Evolutionary conservation across 37 sponge, comb jelly and placozoan genomes (phyloP).

Genomic region (Aphrocallistes beatrix): DNA sequence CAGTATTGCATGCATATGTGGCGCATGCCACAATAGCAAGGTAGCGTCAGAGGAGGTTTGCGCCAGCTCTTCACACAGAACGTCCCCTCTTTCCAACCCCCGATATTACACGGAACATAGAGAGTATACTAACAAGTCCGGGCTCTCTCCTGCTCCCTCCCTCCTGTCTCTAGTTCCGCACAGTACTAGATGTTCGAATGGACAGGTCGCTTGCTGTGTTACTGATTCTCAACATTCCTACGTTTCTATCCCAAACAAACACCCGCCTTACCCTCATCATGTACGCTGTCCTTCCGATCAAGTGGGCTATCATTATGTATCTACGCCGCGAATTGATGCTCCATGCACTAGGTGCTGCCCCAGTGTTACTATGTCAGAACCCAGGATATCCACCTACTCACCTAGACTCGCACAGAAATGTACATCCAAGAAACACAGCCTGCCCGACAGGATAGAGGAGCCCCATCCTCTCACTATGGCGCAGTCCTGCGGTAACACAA

Average conservation of each 20-base stretch:
- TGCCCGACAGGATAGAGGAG: conserved; percentile 11
- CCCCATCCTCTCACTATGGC: neutral
- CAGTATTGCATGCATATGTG: neutral
- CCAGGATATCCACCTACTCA: neutral
- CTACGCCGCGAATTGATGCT: neutral
- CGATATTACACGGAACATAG: no score
- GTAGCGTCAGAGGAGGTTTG: neutral
- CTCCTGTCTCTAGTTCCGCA: no score
- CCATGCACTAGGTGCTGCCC: neutral
- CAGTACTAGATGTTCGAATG: neutral
- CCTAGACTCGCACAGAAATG: neutral
- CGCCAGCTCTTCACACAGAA: neutral
- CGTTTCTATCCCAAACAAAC: neutral
- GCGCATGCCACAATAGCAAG: neutral
- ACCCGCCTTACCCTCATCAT: neutral
- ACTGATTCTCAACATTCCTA: neutral
- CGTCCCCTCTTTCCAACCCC: neutral
- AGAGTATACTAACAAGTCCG: no score
- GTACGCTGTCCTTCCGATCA: neutral
- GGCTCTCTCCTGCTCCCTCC: no score
- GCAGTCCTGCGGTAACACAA: no score
- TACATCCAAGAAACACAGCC: neutral
- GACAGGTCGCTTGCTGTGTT: neutral
- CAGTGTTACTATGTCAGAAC: conserved; percentile 13
- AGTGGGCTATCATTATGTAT: neutral